phyloP scores from a whole-genome alignment of 2,888 invertebrate genomes.

The Phania funesta region DNA sequence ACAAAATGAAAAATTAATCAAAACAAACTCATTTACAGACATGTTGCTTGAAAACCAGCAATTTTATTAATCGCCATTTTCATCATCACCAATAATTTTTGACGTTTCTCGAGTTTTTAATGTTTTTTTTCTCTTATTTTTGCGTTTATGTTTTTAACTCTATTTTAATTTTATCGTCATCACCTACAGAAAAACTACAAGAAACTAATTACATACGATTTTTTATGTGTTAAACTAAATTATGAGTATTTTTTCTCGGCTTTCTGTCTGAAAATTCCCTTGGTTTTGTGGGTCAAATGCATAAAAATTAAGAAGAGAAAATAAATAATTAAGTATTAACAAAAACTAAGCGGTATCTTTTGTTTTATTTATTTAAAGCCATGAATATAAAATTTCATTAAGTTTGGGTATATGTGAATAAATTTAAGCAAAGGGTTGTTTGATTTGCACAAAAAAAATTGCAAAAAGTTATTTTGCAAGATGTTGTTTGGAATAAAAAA shows the following conservation, averaged over 20 bases:
- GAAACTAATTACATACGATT: conserved; percentile 47
- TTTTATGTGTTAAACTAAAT: conserved; percentile 58
- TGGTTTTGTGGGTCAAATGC: conserved; percentile 63
- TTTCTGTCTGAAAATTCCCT: conserved; percentile 17
- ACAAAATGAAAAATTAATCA: neutral
- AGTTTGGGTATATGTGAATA: conserved; percentile 19
- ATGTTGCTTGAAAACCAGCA: neutral
- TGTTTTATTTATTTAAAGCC: neutral
- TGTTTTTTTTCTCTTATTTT: conserved; percentile 3
- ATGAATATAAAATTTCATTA: conserved; percentile 6
- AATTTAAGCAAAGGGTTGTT: neutral
- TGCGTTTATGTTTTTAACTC: conserved; percentile 4
- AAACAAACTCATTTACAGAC: neutral
- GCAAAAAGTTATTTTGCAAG: too few relatives aligned
- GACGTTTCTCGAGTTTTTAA: conserved; percentile 35
- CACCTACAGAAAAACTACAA: conserved; percentile 55
- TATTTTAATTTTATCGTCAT: conserved; percentile 52
- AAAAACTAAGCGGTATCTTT: conserved; percentile 10
- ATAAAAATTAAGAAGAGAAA: conserved; percentile 35
- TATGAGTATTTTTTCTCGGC: conserved; percentile 13
- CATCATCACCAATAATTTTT: conserved; percentile 38
- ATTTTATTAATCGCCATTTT: conserved; percentile 24
- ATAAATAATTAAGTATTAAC: neutral
- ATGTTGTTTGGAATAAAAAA: too few relatives aligned
- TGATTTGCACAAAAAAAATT: neutral